phyloP scores from a whole-genome alignment of 2,888 invertebrate species.

The Drepana falcataria region DNA sequence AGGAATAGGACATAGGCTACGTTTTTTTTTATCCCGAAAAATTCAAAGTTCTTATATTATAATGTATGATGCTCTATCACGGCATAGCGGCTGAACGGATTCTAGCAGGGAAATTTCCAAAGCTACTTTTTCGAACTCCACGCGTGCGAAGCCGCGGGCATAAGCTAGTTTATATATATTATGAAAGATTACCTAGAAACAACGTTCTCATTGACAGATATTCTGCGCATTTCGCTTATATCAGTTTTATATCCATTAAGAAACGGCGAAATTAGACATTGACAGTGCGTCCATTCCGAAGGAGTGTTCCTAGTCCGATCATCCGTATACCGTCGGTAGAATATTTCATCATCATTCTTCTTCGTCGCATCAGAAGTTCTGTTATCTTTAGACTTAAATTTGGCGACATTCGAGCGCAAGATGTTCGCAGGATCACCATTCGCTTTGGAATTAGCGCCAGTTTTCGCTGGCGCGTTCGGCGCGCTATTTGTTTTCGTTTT shows the following conservation, averaged over 20 bases:
- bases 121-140: no score
- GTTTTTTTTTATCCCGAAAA: no score
- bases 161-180: background rate
- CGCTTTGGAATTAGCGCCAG: background rate
- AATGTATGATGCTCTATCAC: no score
- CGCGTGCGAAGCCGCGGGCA: no score
- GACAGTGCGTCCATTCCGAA: constrained; percentile 31
- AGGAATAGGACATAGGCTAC: no score
- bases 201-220: constrained; percentile 7
- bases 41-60: no score
- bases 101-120: no score
- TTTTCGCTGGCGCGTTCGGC: constrained; percentile 1
- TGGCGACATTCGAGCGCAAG: no score
- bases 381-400: no score
- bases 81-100: no score
- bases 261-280: constrained; percentile 36
- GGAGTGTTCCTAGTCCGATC: constrained; percentile 8
- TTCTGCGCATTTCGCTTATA: constrained; percentile 6
- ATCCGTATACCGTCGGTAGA: constrained; percentile 22
- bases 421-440: no score
- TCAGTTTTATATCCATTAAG: constrained; percentile 30
- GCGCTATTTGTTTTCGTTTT: background rate
- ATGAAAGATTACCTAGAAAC: constrained; percentile 26
- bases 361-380: no score
- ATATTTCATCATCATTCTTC: constrained; percentile 13